Evolutionary conservation across 35 echinoderm and acorn worm species (phyloP), one percentile per base, ranked within the genome.

Genomic region (Lytechinus variegatus): DNA sequence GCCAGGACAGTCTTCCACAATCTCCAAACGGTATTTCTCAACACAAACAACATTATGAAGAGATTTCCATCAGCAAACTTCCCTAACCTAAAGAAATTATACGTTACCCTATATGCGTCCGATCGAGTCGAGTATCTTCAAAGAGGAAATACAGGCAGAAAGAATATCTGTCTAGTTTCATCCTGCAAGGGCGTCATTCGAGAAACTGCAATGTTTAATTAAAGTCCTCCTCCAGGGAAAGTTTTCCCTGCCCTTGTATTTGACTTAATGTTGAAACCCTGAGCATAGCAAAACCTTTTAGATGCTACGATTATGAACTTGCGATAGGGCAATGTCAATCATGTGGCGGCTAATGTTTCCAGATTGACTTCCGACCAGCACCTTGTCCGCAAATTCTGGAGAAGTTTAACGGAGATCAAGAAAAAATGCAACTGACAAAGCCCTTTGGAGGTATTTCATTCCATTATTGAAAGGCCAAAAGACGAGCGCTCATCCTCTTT

Each of bases 211-310:
- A 24, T 79, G 66, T 79, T 79, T 79, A 79, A 79, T 79, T 79
- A 79, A 79, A 79, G 4, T 79, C 19, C 12, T 79, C 66, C 66
- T 79, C 66, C 6, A 24, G 16, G 21, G 21, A 24, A 7, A 79
- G 19, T 79, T 79, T 16, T 79, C 66, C 5, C 66, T 79, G 66
- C 3, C 66, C 21, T n/a, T 24, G 21, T 19, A n/a, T 58, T n/a
- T 79, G 66, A 79, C 66, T 71, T 71, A 2, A 71, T 21, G 19
- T 21, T 16, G 61, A 24, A 71, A 71, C 61, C 61, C n/a, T 79
- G 66, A 79, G 66, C 66, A 79, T 79, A 79, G 33, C 33, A 79
- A 79, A 79, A 79, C 66, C 66, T 79, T 79, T 79, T 79, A 79
- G 66, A 79, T 79, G 66, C 66, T 79, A 79, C 66, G 66, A 79